Base-by-base conservation (phyloP, 1,140 invertebrate species). In the Palaemon carinicauda region DNA sequence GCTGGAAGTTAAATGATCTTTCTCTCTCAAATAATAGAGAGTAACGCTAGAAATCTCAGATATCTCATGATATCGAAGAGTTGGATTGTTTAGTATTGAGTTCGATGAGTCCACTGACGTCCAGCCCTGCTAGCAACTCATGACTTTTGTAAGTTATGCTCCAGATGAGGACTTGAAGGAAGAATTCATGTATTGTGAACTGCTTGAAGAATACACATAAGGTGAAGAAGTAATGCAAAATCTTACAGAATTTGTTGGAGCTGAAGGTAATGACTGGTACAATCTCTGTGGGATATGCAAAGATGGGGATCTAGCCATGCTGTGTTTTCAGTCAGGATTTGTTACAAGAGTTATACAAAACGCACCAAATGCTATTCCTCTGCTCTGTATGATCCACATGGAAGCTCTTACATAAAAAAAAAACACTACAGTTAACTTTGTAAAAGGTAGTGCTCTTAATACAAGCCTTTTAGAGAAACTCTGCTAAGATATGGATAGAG, bases 241-340 rank as follows among this genome's bases (percentile, higher is more conserved):
- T 53, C 69, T 83, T 33, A 29, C 80, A 50, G 81, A 83, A 74
- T 88, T 80, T 89, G 90, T 91, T 87, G 75, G 90, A 87, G 79
- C 86, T 82, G 73, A 90, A 90, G 77, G 82, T 80, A 50, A 90
- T 80, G 78, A 85, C 77, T 90, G 90, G 82, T 80, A 88, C 69
- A 91, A 87, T 82, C 69, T 90, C 74, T 90, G 86, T 89, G 90
- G 90, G 50, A 89, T 91, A 89, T 92, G 91, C 82, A 92, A n/a
- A n/a, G n/a, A n/a, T n/a, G n/a, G n/a, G n/a, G n/a, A n/a, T n/a
- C n/a, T n/a, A n/a, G n/a, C n/a, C 71, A 91, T 92, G 90, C 65
- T 91, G 50, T 90, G 90, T 83, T 91, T 85, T 50, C 90, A 89
- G 87, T 90, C 88, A 33, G 90, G 90, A 29, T 87, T 91, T 69